A percentile compares a stretch with the other conserved stretches of the same genome.
Conservation (phyloP, 2,113 vertebrate species). For the Brachyhypopomus occidentalis region DNA sequence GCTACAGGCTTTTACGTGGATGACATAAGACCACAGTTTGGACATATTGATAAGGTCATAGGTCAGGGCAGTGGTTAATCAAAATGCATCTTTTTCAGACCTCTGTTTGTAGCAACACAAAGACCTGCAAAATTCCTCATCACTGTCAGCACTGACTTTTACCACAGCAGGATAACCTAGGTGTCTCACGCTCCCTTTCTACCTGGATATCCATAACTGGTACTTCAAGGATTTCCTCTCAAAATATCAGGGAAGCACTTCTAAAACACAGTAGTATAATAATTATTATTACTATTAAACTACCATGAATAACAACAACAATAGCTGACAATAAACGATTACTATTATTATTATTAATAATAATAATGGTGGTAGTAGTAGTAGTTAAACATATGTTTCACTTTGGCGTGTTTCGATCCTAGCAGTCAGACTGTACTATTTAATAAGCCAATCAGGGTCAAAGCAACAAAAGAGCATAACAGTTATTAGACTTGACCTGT, state of each 20-base stretch:
- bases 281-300: neutral
- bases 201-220: conserved; percentile 44
- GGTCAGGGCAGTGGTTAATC: conserved; percentile 27
- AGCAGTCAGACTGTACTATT: too few relatives aligned
- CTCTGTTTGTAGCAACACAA: conserved; percentile 43
- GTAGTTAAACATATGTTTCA: too few relatives aligned
- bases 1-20: neutral
- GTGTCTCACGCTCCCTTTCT: conserved; percentile 58
- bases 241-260: conserved; percentile 31
- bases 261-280: neutral
- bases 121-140: conserved; percentile 55
- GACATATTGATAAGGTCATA: neutral
- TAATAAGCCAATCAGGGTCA: neutral
- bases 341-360: too few relatives aligned
- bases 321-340: too few relatives aligned
- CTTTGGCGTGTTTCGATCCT: too few relatives aligned
- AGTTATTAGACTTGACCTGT: neutral
- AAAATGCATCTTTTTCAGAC: conserved; percentile 38
- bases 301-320: neutral
- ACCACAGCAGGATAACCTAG: conserved; percentile 26
- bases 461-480: conserved; percentile 17
- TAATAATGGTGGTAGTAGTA: too few relatives aligned
- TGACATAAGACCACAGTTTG: neutral
- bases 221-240: conserved; percentile 35
- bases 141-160: conserved; percentile 47